phyloP scores from a whole-genome alignment of 2,797 vertebrate genomes.

The Apogon hyalosoma region DNA sequence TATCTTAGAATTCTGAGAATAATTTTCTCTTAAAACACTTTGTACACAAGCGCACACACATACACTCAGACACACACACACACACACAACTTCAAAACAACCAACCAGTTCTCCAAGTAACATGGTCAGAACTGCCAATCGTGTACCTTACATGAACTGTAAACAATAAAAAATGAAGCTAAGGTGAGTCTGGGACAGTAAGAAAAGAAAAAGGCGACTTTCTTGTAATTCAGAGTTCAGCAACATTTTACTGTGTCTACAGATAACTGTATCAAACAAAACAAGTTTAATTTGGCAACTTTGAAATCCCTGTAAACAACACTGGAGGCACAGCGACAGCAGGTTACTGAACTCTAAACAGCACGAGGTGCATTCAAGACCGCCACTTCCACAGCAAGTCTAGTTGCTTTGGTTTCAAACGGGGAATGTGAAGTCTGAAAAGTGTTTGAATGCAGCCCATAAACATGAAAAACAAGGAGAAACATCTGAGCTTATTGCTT shows the following conservation, averaged over 20 bases:
- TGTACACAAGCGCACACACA: slow-evolving; percentile 33
- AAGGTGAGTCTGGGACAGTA: slow-evolving; percentile 39
- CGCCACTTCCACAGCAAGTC: slow-evolving; percentile 43
- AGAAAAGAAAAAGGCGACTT: slow-evolving; percentile 14
- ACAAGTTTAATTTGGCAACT: slow-evolving; percentile 65
- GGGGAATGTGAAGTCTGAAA: slow-evolving; percentile 31
- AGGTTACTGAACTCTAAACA: slow-evolving; percentile 53
- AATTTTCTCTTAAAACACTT: slow-evolving; percentile 54
- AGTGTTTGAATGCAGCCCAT: slow-evolving; percentile 39
- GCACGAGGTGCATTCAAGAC: slow-evolving; percentile 54
- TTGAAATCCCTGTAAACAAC: slow-evolving; percentile 72
- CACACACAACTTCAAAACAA: slow-evolving; percentile 40
- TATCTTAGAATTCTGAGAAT: slow-evolving; percentile 64
- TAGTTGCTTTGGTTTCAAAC: slow-evolving; percentile 67
- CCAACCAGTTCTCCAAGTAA: slow-evolving; percentile 42
- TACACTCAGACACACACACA: slow-evolving; percentile 34
- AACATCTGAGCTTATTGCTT: slow-evolving; percentile 71
- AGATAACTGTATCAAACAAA: slow-evolving; percentile 50
- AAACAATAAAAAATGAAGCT: slow-evolving; percentile 51
- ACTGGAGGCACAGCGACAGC: slow-evolving; percentile 69
- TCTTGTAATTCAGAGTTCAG: slow-evolving; percentile 40
- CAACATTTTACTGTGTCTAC: slow-evolving; percentile 44
- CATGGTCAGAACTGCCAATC: slow-evolving; percentile 30
- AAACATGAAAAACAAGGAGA: slow-evolving; percentile 14
- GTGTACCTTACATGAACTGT: slow-evolving; percentile 44